Evolutionary conservation across 1,140 invertebrate species (phyloP), one percentile per base, ranked within the genome.

Genomic region (Bombus affinis): DNA sequence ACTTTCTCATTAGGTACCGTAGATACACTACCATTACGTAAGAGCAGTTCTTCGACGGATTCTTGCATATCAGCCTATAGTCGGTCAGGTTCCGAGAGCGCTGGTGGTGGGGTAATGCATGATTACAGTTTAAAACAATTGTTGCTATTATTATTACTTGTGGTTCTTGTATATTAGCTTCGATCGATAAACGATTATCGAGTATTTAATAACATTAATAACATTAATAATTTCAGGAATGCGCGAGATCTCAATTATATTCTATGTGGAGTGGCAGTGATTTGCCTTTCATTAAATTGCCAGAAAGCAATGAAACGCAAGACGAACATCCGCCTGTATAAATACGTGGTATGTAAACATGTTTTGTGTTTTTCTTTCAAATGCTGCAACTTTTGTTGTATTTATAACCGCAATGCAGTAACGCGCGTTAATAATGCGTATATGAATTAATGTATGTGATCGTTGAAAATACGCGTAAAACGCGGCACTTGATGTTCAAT

Each of bases 41-140:
- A 96, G 93, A 96, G 96, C 90, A 96, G 96, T 78, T 96, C 96
- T 39, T 96, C 96, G 0, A 96, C 96, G 22, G 96, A 96, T 87
- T 96, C 96, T 6, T 96, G 96, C 92, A 92, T 96, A 42, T 96
- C 96, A 28, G 95, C 96, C 32, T 96, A 96, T 85, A 96, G 96
- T 89, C 94, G 96, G 85, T 96, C 96, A 39, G 96, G 96, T 68
- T 96, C 96, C 22, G 95, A 96, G 85, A 95, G 95, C 87, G 93
- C 93, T 42, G 94, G 93, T 86, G 95, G 94, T 86, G 95, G 95
- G 86, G 95, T 96, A 95, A 90, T 92, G 66, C 74, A 81, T 35
- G 22, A n/a, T 75, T 66, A 47, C 10, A n/a, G 39, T 73, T 59
- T 80, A 77, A 28, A 75, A 62, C 76, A 62, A 47, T 83, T 13